These are phyloP conservation scores for Morone saxatilis DNA, from an alignment of 2,113 vertebrate species.

Conservation along the genomic window DNA sequence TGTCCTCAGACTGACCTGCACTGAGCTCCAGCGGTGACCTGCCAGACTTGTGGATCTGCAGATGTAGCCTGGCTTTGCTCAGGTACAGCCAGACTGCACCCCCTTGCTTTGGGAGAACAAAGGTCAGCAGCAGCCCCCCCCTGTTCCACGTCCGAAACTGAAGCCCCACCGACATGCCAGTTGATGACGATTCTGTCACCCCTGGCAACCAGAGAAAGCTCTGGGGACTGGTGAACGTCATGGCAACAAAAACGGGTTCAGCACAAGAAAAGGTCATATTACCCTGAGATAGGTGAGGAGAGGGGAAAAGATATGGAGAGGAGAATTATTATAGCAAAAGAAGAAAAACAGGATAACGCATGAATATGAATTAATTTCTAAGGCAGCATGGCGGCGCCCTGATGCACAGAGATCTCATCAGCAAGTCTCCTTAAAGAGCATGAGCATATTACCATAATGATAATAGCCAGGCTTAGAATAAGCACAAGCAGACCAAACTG, in stretches of 20 bases:
- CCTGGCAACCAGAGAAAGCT: constrained; percentile 88
- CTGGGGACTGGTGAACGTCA: constrained; percentile 89
- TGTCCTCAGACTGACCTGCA: constrained; percentile 83
- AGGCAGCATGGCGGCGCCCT: constrained; percentile 24
- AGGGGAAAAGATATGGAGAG: neutral
- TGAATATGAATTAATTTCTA: constrained; percentile 59
- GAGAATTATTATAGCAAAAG: constrained; percentile 22
- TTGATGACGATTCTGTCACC: neutral
- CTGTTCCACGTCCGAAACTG: constrained; percentile 96
- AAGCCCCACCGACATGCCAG: constrained; percentile 80
- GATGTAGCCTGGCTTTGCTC: constrained; percentile 85
- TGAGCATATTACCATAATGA: constrained; percentile 56
- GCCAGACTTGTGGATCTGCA: constrained; percentile 87
- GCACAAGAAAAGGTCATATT: constrained; percentile 89
- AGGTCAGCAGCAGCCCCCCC: constrained; percentile 88
- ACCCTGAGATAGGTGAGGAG: constrained; percentile 82
- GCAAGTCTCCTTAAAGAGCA: constrained; percentile 63
- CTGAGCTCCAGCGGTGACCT: constrained; percentile 83
- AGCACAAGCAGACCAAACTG: constrained; percentile 26
- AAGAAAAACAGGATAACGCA: constrained; percentile 38
- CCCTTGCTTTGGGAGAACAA: constrained; percentile 79
- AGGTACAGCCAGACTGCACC: constrained; percentile 86
- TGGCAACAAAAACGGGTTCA: constrained; percentile 87
- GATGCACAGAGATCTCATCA: constrained; percentile 50
- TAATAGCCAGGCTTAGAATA: constrained; percentile 48